Base-by-base conservation (phyloP, 2,888 invertebrate genomes). In the Polymixis lichenea region DNA sequence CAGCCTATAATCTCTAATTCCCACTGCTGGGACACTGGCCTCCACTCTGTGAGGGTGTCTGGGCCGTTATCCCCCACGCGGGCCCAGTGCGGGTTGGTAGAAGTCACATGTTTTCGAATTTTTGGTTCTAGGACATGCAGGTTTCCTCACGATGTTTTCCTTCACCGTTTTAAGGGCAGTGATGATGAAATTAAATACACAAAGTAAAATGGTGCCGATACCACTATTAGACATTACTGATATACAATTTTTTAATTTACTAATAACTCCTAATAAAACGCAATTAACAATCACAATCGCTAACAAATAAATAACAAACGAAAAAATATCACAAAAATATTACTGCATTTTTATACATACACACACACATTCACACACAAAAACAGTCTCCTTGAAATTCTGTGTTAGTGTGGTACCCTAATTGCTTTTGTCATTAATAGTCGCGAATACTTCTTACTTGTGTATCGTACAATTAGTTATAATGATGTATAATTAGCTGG, bases 351-450 rank as follows among this genome's bases (percentile, higher is more conserved):
- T 79, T 69, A 82, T 65, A 77, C 43, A 64, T 72, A 77, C 71
- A 70, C 67, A 70, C 69, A 66, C 58, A 71, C 78, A 69, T 53
- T 71, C 81, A 77, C 81, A 79, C 72, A 75, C 55, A 77, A 32
- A 69, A 61, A 80, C 78, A 81, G 43, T 81, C 73, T 82, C 89
- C 87, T 88, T 89, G 88, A 85, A 84, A 80, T 74, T 66, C 69
- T 83, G 75, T 75, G 84, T 83, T 83, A 82, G 95, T 95, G 94
- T 95, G 93, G 91, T 90, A 91, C 94, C 95, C 95, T 96, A 96
- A 96, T 96, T 96, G 95, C 96, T 95, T 96, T 96, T 95, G 96
- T 96, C 96, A 95, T 96, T 96, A 96, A 96, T 96, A 95, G 95
- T 95, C 93, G 95, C 95, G 93, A 95, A 96, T 96, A 95, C 95